These are phyloP conservation scores for Xerus inauris DNA, from an alignment of 2,113 vertebrate species.

Conservation along the genomic window DNA sequence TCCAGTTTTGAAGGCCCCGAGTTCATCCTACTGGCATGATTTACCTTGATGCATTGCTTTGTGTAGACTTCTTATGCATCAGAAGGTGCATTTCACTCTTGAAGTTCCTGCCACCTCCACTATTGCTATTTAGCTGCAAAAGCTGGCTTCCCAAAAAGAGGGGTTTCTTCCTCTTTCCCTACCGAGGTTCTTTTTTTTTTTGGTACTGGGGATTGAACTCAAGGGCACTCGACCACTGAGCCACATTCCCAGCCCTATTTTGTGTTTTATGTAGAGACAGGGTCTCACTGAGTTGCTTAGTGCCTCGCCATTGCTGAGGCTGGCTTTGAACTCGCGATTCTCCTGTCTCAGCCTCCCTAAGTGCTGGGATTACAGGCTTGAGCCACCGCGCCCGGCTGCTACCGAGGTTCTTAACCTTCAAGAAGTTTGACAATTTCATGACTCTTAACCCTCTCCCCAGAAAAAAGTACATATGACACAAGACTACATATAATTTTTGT, in stretches of 20 bases:
- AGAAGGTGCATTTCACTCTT: constrained; percentile 26
- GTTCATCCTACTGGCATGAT: background rate
- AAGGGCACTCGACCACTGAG: no score
- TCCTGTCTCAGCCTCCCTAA: no score
- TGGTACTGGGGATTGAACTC: no score
- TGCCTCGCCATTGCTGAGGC: no score
- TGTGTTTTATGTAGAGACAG: no score
- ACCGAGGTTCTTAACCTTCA: background rate
- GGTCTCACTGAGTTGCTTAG: no score
- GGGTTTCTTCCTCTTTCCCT: background rate
- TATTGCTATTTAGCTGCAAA: background rate
- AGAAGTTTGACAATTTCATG: background rate
- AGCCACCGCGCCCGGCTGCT: no score
- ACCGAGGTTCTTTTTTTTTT: no score
- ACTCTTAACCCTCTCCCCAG: background rate
- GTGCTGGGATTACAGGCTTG: no score
- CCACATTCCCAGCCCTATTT: no score
- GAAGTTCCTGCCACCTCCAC: background rate
- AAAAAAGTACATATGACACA: background rate
- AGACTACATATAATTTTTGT: background rate
- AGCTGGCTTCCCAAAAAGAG: background rate
- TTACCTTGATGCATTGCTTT: background rate
- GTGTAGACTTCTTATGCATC: background rate
- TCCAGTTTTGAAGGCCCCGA: background rate
- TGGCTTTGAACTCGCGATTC: no score